Conservation (phyloP, 2,113 vertebrate genomes). For the Conger conger region DNA sequence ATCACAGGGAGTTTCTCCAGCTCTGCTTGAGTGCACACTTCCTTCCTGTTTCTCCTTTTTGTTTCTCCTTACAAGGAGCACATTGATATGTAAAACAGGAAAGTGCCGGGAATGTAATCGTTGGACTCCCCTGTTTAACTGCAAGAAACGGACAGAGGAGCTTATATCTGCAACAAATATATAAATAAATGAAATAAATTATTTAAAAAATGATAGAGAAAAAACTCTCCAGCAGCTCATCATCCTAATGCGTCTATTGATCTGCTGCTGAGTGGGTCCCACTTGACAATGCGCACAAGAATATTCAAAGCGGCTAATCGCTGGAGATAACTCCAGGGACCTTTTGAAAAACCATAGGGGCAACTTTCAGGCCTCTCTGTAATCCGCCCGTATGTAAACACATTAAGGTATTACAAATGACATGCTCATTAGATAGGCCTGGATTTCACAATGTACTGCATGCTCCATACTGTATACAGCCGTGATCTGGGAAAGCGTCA, state of each 20-base stretch:
- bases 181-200: too few species aligned
- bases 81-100: slow-evolving; percentile 40
- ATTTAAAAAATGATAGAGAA: slow-evolving; percentile 25
- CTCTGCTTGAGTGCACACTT: not conserved
- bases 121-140: slow-evolving; percentile 48
- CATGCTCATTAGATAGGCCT: slow-evolving; percentile 53
- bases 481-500: not conserved
- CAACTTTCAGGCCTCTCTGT: slow-evolving; percentile 55
- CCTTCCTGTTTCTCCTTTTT: slow-evolving; percentile 9
- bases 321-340: slow-evolving; percentile 63
- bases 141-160: slow-evolving; percentile 37
- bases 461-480: slow-evolving; percentile 40
- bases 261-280: slow-evolving; percentile 50
- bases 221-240: slow-evolving; percentile 56
- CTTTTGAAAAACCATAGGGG: slow-evolving; percentile 57
- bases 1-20: not conserved
- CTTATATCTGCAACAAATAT: slow-evolving; percentile 38
- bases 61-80: slow-evolving; percentile 16
- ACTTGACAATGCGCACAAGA: slow-evolving; percentile 50
- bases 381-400: slow-evolving; percentile 64
- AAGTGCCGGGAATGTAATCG: slow-evolving; percentile 47
- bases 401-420: slow-evolving; percentile 59
- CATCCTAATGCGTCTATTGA: slow-evolving; percentile 64
- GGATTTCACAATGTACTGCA: slow-evolving; percentile 36
- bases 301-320: slow-evolving; percentile 66